Conservation (phyloP, 2,797 vertebrate species). For the Discoglossus pictus region DNA sequence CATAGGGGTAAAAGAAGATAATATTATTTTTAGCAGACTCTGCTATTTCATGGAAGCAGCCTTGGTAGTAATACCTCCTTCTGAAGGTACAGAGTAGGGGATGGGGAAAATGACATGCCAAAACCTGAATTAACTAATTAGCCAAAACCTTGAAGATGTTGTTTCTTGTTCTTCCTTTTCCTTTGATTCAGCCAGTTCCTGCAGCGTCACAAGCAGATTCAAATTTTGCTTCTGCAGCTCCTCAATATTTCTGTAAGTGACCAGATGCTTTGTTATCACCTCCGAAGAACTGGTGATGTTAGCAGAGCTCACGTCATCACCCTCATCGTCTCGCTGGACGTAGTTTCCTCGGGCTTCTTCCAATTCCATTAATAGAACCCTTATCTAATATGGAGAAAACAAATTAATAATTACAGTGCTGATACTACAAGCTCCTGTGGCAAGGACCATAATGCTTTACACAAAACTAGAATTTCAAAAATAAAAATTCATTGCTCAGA, state of each 20-base stretch:
- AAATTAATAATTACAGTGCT: too few species aligned
- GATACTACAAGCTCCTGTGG: too few species aligned
- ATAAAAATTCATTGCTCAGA: too few species aligned
- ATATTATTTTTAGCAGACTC: too few species aligned
- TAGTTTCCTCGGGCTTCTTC: constrained; percentile 96
- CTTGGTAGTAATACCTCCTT: too few species aligned
- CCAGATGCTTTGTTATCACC: constrained; percentile 91
- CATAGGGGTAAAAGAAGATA: too few species aligned
- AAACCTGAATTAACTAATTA: too few species aligned
- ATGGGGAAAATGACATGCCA: too few species aligned
- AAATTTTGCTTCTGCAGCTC: constrained; percentile 97
- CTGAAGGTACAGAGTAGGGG: too few species aligned
- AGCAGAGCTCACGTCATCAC: constrained; percentile 84
- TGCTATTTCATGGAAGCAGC: too few species aligned
- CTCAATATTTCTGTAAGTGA: constrained; percentile 92
- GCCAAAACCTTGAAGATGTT: constrained; percentile 80
- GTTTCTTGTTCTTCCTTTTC: constrained; percentile 88
- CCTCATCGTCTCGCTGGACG: constrained; percentile 82
- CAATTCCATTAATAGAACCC: constrained; percentile 90
- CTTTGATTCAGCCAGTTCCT: constrained; percentile 87
- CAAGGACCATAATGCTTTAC: too few species aligned
- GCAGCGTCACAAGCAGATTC: constrained; percentile 84
- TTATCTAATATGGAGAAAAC: constrained; percentile 70
- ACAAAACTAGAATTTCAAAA: too few species aligned
- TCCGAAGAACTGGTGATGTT: constrained; percentile 93